Conservation (phyloP, 2,888 invertebrate genomes). For the Acronicta psi region DNA sequence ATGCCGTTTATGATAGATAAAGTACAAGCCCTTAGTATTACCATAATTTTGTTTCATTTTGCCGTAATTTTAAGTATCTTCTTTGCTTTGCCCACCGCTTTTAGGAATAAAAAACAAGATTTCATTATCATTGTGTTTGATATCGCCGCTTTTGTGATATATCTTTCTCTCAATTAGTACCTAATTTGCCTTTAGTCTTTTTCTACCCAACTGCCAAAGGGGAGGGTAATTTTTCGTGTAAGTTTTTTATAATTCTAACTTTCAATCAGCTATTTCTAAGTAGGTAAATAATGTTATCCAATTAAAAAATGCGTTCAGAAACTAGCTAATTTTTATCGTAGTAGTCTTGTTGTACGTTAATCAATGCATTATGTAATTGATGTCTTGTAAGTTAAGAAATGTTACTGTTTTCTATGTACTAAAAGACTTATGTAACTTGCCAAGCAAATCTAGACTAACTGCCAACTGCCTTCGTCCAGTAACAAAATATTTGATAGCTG, state of each 20-base stretch:
- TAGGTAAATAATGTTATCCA: constrained; percentile 11
- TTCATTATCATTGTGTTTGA: constrained; percentile 33
- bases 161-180: constrained; percentile 34
- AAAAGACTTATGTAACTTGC: constrained; percentile 70
- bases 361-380: constrained; percentile 32
- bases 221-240: too few species aligned
- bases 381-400: constrained; percentile 16
- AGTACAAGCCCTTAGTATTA: constrained; percentile 49
- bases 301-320: constrained; percentile 2
- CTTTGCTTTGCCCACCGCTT: constrained; percentile 62
- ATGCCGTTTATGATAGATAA: constrained; percentile 35
- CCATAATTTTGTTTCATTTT: constrained; percentile 38
- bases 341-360: constrained; percentile 13
- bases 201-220: too few species aligned
- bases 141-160: constrained; percentile 59
- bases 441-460: constrained; percentile 68
- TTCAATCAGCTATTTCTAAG: constrained; percentile 12
- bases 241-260: constrained; percentile 22
- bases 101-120: constrained; percentile 33
- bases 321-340: constrained; percentile 12
- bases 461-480: constrained; percentile 65
- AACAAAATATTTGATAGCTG: constrained; percentile 50
- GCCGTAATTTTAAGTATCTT: constrained; percentile 49
- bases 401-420: constrained; percentile 44
- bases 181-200: constrained; percentile 14